A percentile compares a stretch with the other conserved stretches of the same genome.
Conservation (phyloP, 2,113 vertebrate species). For the Tapirus terrestris region DNA sequence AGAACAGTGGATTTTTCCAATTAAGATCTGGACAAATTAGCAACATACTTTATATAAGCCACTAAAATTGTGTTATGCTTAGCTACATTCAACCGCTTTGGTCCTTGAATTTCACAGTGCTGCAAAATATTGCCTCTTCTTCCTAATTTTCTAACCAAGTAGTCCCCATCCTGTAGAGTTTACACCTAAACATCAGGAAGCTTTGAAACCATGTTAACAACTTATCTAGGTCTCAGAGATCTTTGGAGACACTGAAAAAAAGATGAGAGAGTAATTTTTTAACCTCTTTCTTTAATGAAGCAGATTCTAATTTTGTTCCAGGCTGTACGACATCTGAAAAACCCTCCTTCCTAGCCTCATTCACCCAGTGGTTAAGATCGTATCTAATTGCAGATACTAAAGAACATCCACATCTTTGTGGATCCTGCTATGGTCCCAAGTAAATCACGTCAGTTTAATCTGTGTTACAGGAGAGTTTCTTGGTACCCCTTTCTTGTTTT, state of each 20-base stretch:
- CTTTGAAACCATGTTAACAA: neutral
- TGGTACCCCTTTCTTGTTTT: neutral
- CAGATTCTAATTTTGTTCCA: slow-evolving; percentile 18
- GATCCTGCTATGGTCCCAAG: neutral
- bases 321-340: neutral
- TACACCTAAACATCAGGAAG: neutral
- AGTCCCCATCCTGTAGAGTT: neutral
- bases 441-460: neutral
- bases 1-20: slow-evolving; percentile 18
- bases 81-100: neutral
- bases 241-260: neutral
- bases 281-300: slow-evolving; percentile 23
- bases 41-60: neutral
- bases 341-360: neutral
- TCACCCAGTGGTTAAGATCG: neutral
- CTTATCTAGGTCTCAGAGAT: slow-evolving; percentile 10
- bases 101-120: neutral
- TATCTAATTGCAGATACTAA: neutral
- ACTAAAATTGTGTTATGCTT: neutral
- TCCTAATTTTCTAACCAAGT: neutral
- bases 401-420: neutral
- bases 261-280: neutral
- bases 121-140: neutral
- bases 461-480: neutral
- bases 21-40: slow-evolving; percentile 39